phyloP scores from a whole-genome alignment of 2,113 vertebrate genomes.

The Microcebus murinus region DNA sequence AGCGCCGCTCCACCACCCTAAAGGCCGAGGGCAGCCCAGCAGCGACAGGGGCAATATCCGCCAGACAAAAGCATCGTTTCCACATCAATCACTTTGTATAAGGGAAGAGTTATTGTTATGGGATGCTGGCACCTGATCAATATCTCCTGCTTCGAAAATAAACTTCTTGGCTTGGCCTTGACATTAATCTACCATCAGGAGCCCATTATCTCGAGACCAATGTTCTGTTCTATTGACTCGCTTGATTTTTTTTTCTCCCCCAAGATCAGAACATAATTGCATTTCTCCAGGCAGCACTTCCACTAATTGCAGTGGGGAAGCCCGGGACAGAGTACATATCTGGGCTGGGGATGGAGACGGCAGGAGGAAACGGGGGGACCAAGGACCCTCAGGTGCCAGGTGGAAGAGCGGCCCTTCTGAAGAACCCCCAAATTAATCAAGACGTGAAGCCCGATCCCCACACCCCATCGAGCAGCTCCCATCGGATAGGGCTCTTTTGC shows the following conservation, averaged over 20 bases:
- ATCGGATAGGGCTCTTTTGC: neutral
- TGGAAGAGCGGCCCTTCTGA: neutral
- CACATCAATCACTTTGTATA: slow-evolving; percentile 54
- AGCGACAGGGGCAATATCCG: neutral
- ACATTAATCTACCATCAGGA: slow-evolving; percentile 71
- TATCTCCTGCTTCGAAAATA: slow-evolving; percentile 72
- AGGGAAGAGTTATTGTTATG: slow-evolving; percentile 72
- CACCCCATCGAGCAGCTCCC: rapidly evolving
- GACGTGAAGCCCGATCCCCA: neutral
- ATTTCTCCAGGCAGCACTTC: slow-evolving; percentile 70
- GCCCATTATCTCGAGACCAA: slow-evolving; percentile 68
- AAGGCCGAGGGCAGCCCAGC: slow-evolving; percentile 5
- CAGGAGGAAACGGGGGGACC: neutral
- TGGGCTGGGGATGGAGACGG: neutral
- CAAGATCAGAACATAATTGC: slow-evolving; percentile 63
- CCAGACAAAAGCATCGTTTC: slow-evolving; percentile 49
- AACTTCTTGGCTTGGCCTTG: slow-evolving; percentile 73
- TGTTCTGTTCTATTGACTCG: slow-evolving; percentile 71
- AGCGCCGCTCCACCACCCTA: rapidly evolving
- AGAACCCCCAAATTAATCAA: neutral
- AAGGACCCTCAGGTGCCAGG: neutral
- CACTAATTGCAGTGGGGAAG: slow-evolving; percentile 62
- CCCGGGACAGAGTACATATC: rapidly evolving
- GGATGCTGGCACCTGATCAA: slow-evolving; percentile 67
- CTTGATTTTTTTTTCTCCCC: slow-evolving; percentile 68